phyloP scores from a whole-genome alignment of 2,888 invertebrate species.

The Cryptocephalus primarius region DNA sequence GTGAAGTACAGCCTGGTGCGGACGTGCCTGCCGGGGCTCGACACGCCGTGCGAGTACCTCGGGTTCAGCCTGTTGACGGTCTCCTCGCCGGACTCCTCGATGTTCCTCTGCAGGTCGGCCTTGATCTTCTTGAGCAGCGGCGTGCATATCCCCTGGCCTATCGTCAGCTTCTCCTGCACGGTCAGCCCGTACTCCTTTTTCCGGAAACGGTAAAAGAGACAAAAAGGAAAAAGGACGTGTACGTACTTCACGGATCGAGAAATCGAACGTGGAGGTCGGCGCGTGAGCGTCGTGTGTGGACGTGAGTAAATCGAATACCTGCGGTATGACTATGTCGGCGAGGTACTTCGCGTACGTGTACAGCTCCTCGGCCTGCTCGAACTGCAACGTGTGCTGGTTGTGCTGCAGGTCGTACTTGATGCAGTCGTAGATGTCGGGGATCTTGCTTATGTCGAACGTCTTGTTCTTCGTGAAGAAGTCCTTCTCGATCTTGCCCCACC shows the following conservation, averaged over 20 bases:
- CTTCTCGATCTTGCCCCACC: constrained; percentile 97
- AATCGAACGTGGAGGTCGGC: background rate
- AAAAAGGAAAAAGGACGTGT: background rate
- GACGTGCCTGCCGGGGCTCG: constrained; percentile 95
- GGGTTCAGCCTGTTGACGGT: constrained; percentile 94
- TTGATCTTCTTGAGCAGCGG: constrained; percentile 91
- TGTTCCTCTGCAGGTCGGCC: constrained; percentile 88
- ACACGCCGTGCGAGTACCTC: constrained; percentile 95
- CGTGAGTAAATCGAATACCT: constrained; percentile 42
- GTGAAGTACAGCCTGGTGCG: constrained; percentile 98
- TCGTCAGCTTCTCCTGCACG: constrained; percentile 88
- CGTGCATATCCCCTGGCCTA: constrained; percentile 95
- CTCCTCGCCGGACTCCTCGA: constrained; percentile 84
- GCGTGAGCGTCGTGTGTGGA: too few species aligned
- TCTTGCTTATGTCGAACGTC: constrained; percentile 94
- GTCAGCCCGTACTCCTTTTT: constrained; percentile 90
- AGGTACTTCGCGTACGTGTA: constrained; percentile 94
- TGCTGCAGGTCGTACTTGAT: constrained; percentile 98
- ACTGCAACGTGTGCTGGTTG: constrained; percentile 90
- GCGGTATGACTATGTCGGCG: constrained; percentile 98
- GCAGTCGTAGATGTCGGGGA: constrained; percentile 99
- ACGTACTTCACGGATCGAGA: background rate
- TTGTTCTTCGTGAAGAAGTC: constrained; percentile 92
- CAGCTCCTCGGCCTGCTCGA: constrained; percentile 82
- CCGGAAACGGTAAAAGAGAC: constrained; percentile 13